Base-by-base conservation (phyloP, 2,888 invertebrate genomes). In the Eledona agricola region DNA sequence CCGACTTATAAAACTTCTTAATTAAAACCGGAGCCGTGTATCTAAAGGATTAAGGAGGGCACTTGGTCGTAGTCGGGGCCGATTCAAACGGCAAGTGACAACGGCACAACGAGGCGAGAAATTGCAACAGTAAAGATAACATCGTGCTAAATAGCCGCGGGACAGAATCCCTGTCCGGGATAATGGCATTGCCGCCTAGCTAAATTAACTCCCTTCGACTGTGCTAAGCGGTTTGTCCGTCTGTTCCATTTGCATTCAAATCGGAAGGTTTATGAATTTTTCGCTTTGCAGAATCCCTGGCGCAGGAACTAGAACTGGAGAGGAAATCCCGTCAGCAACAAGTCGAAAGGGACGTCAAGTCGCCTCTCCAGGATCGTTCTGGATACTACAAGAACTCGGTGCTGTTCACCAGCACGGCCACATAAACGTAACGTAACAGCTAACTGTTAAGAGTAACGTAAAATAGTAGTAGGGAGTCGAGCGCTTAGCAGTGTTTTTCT, bases 331-430 rank as follows among this genome's bases (percentile, higher is more conserved):
- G 91, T 60, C 89, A 89, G 71, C 90, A 88, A 67, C 80, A 82
- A 60, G 80, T 85, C 74, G 92, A 92, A 72, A 84, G 89, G 60
- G 92, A 92, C 72, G 90, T 91, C 45, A 92, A 92, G 78, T 89
- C 91, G 66, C 90, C 91, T 20, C 81, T 92, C 57, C 89, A 90
- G 67, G 92, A 92, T 77, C 82, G 88, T 56, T 83, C 85, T 51
- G 85, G 86, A 66, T 93, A 93, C 78, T 93, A 92, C 81, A 93
- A 93, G 79, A 93, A 91, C 78, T 92, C 93, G 19, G 91, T 93
- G 63, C 82, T 93, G 60, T 93, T 92, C 77, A 91, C 91, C 67
- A 91, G 91, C 74, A 91, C 90, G 74, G 92, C 92, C 72, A 92
- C 92, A 76, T 83, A 83, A 74, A 71, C 55, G 17, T 29, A 53